Evolutionary conservation across 2,888 invertebrate species (phyloP).

Genomic region (Isoperla grammatica): DNA sequence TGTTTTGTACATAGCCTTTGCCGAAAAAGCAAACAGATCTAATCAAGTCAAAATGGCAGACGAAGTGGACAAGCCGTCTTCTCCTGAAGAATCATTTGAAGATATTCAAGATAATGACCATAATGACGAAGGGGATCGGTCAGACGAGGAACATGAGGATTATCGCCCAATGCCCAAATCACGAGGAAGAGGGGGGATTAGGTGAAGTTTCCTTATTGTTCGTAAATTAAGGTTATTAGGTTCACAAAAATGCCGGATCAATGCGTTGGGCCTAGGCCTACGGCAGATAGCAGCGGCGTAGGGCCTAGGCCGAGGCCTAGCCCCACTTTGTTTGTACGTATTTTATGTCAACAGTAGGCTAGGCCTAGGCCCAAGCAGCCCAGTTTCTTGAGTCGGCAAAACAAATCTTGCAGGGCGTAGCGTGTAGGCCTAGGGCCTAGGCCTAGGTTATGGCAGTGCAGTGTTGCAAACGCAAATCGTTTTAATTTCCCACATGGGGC

Average conservation of each 20-base stretch:
- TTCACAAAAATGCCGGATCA: too few relatives aligned
- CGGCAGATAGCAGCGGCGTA: background rate
- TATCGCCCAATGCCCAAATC: constrained; percentile 36
- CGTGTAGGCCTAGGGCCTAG: too few relatives aligned
- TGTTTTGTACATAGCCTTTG: too few relatives aligned
- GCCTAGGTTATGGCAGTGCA: too few relatives aligned
- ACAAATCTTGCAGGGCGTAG: too few relatives aligned
- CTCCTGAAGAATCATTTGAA: constrained; percentile 12
- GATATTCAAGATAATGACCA: too few relatives aligned
- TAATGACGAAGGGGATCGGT: constrained; percentile 27
- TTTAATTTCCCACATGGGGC: too few relatives aligned
- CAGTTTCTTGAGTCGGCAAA: too few relatives aligned
- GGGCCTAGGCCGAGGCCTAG: background rate
- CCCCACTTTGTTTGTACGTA: background rate
- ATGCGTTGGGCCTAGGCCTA: background rate
- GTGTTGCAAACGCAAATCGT: too few relatives aligned
- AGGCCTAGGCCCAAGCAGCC: too few relatives aligned
- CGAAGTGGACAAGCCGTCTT: constrained; percentile 22
- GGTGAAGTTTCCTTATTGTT: constrained; percentile 38
- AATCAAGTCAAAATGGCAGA: constrained; percentile 26
- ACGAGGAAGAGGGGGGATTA: constrained; percentile 47
- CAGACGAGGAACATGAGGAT: constrained; percentile 33
- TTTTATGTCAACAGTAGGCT: too few relatives aligned
- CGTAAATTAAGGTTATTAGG: too few relatives aligned
- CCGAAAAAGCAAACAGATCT: background rate